Base-by-base conservation (phyloP, 2,113 vertebrate genomes). In the Egretta garzetta region DNA sequence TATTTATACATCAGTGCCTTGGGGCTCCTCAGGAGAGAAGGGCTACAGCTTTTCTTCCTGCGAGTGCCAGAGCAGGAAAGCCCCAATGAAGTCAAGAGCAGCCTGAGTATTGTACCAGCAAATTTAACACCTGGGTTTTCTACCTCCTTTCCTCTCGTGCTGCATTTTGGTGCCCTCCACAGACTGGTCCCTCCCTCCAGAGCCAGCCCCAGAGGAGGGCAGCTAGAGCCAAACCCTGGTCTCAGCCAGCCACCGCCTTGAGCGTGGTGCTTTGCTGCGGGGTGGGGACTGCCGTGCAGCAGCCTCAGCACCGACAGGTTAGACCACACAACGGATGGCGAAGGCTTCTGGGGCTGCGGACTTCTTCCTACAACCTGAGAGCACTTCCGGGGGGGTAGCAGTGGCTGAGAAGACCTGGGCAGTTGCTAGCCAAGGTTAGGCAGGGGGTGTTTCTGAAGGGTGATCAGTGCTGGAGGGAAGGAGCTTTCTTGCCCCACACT, bases 281-380 rank as follows among this genome's bases (percentile, higher is more conserved):
- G 39, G 14, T 16, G n/a, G 49, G 23, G 8, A 23, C 39, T n/a
- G 58, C 53, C 12, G 2, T 1, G 23, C 63, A 50, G 47, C 30
- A 37, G 16, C 19, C 53, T 70, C 27, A 3, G 3, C 0, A 1
- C 50, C 32, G 45, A 17, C 0, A 0, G 58, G 66, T 14, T 39
- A 24, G 8, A 3, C 45, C 45, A 18, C 3, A 13, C 6, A 1
- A 24, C 33, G 60, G 8, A 3, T 22, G 15, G 30, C 37, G 43
- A 66, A 62, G 62, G 14, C 22, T 3, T 72, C 11, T 8, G 49
- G 20, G 14, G 28, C 11, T 94, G 56, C 56, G 55, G 77, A 6
- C 23, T 76, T 73, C 63, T 45, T 33, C 45, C 49, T 27, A 4
- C 12, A 56, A 14, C 20, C 22, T 24, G 13, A 50, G 45, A 41